A percentile compares a stretch with the other conserved stretches of the same genome.
Conservation (phyloP, 2,113 vertebrate genomes). For the Cheilinus undulatus region DNA sequence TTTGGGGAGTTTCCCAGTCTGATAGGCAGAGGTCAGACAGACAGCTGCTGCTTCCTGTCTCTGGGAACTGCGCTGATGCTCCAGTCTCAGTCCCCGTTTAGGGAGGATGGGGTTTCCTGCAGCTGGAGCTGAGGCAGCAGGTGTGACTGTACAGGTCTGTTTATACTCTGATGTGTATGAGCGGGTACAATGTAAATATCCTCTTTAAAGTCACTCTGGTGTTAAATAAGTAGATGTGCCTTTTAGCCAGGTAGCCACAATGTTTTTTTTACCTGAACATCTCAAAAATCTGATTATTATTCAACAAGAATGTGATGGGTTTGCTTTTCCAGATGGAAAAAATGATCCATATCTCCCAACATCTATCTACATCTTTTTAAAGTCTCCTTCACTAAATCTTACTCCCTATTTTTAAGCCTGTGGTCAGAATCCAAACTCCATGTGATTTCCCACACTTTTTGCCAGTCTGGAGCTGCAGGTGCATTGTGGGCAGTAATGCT, state of each 20-base stretch:
- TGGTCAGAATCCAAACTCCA: slow-evolving; percentile 9
- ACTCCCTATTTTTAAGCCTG: slow-evolving; percentile 9
- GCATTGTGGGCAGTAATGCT: slow-evolving; percentile 65
- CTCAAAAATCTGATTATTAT: not conserved
- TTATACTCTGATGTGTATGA: not conserved
- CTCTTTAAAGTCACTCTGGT: not conserved
- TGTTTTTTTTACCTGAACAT: slow-evolving; percentile 5
- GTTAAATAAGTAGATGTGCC: not conserved
- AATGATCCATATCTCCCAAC: not conserved
- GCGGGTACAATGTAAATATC: not conserved
- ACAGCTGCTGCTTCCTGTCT: slow-evolving; percentile 73
- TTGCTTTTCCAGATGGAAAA: not conserved
- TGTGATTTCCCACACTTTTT: slow-evolving; percentile 54
- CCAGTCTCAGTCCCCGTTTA: slow-evolving; percentile 56
- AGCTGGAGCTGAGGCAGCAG: slow-evolving; percentile 49
- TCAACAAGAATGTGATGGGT: not conserved
- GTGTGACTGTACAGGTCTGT: slow-evolving; percentile 21
- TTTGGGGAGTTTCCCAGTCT: slow-evolving; percentile 28
- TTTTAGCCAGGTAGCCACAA: not conserved
- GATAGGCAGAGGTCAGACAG: slow-evolving; percentile 53
- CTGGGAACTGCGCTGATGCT: slow-evolving; percentile 68
- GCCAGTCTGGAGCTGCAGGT: slow-evolving; percentile 45
- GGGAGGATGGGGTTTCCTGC: slow-evolving; percentile 50
- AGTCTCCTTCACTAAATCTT: not conserved
- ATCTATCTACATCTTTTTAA: not conserved